Percentiles rank a stretch among this genome's conserved stretches.
These are phyloP conservation scores for Bucorvus abyssinicus DNA, from an alignment of 2,797 vertebrate genomes.

Conservation along the genomic window DNA sequence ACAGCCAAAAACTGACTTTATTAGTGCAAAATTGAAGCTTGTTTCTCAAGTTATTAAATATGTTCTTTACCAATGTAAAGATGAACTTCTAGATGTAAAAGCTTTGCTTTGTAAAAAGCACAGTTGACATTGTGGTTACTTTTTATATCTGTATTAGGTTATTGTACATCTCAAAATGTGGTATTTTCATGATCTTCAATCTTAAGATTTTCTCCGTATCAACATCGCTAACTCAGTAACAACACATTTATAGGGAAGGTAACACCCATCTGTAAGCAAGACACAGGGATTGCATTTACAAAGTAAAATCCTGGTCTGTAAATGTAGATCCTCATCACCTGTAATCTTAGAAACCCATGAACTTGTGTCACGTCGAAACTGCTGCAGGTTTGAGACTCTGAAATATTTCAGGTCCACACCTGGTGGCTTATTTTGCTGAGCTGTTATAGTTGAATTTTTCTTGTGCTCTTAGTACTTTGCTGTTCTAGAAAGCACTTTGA, in stretches of 20 bases:
- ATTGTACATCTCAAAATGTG: not conserved
- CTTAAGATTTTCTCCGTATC: not conserved
- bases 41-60: not conserved
- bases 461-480: not conserved
- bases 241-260: not conserved
- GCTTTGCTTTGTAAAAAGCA: not conserved
- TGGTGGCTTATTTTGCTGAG: not conserved
- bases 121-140: not conserved
- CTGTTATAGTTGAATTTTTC: not conserved
- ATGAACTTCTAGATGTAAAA: not conserved
- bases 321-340: not conserved
- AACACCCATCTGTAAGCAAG: not conserved
- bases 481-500: not conserved
- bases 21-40: not conserved
- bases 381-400: not conserved
- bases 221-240: not conserved
- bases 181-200: not conserved
- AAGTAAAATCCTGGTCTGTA: not conserved
- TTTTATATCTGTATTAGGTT: not conserved
- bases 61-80: not conserved
- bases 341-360: rapidly evolving
- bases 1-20: not conserved
- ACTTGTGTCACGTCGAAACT: not conserved
- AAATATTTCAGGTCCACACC: not conserved
- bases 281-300: not conserved